phyloP scores from a whole-genome alignment of 2,888 invertebrate species.

The Hyppa rectilinea region DNA sequence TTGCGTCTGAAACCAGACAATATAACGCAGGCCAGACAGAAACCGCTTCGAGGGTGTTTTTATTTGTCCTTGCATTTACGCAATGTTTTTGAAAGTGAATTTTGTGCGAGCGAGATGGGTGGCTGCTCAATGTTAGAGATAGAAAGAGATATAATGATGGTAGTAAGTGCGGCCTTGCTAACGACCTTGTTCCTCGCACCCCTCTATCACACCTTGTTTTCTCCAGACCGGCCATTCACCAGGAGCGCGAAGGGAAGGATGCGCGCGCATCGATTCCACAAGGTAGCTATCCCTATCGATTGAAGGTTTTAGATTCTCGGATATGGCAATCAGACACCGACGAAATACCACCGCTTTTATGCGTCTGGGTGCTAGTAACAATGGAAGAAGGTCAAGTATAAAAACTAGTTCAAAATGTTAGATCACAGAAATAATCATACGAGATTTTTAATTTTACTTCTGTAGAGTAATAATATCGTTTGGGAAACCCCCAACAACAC shows the following conservation, averaged over 20 bases:
- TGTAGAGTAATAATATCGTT: neutral
- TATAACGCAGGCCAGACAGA: constrained; percentile 74
- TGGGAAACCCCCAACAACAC: neutral
- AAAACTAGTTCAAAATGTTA: constrained; percentile 1
- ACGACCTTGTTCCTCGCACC: constrained; percentile 84
- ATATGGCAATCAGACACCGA: constrained; percentile 70
- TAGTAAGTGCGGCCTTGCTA: constrained; percentile 86
- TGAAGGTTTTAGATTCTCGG: constrained; percentile 74
- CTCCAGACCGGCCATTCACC: constrained; percentile 86
- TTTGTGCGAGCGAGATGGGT: constrained; percentile 72
- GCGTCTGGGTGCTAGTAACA: constrained; percentile 15
- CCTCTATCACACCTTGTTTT: constrained; percentile 78
- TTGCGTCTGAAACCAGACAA: constrained; percentile 62
- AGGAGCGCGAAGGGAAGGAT: constrained; percentile 77
- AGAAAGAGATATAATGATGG: constrained; percentile 79
- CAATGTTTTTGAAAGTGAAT: constrained; percentile 81
- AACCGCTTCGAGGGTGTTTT: constrained; percentile 77
- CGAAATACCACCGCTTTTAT: constrained; percentile 31
- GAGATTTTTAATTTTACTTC: neutral
- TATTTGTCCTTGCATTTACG: constrained; percentile 82
- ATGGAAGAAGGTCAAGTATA: neutral
- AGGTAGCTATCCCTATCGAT: constrained; percentile 84
- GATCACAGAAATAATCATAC: neutral
- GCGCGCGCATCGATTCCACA: constrained; percentile 86
- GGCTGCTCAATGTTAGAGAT: constrained; percentile 39